These are phyloP conservation scores for Valencia hispanica DNA, from an alignment of 2,797 vertebrate species.

Conservation along the genomic window DNA sequence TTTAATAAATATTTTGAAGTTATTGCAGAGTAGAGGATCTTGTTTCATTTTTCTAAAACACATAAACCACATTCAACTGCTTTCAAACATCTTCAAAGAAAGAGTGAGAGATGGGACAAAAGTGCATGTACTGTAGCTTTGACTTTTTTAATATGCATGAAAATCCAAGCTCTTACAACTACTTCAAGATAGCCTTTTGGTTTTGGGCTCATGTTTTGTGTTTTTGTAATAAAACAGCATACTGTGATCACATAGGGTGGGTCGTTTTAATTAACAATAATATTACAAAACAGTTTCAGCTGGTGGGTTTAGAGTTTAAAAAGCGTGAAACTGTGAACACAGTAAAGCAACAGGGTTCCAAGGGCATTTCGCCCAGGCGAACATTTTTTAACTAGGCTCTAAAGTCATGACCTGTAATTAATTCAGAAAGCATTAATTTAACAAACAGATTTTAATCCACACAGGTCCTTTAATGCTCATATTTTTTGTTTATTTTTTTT, in stretches of 20 bases:
- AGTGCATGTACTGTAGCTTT: background rate
- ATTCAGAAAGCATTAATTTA: background rate
- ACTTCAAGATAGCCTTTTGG: background rate
- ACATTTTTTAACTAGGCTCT: background rate
- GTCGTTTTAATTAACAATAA: background rate
- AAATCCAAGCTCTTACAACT: background rate
- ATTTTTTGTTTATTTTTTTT: too few relatives aligned
- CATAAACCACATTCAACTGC: background rate
- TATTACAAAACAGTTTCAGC: background rate
- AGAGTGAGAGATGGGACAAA: background rate
- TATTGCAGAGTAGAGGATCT: background rate
- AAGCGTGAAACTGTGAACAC: slow-evolving; percentile 1
- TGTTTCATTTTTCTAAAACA: background rate
- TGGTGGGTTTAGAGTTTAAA: background rate
- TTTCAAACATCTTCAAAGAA: background rate
- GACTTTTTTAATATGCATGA: background rate
- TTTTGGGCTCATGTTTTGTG: background rate
- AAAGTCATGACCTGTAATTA: background rate
- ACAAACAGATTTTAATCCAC: background rate
- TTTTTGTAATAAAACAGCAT: background rate
- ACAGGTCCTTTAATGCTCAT: background rate
- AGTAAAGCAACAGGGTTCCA: slow-evolving; percentile 1
- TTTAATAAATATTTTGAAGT: background rate
- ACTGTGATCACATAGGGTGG: background rate
- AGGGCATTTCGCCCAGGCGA: background rate